A percentile compares a stretch with the other conserved stretches of the same genome.
Conservation (phyloP, 2,888 invertebrate genomes). For the Aquatica leii region DNA sequence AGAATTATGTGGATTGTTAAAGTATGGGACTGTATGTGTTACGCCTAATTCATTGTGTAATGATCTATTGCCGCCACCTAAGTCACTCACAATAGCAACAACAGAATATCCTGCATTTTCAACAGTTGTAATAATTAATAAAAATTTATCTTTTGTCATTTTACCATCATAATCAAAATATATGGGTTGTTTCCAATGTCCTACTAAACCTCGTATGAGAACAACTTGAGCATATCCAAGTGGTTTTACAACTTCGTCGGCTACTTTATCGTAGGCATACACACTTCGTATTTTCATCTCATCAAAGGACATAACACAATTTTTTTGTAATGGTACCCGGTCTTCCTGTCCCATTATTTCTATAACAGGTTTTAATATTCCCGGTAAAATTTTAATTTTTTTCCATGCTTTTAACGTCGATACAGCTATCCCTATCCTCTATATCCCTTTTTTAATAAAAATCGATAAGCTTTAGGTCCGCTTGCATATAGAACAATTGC, state of each 20-base stretch:
- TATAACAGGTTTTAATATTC: constrained; percentile 19
- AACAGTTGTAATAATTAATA: constrained; percentile 34
- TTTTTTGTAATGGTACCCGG: constrained; percentile 22
- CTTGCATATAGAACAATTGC: constrained; percentile 36
- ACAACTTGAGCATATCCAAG: constrained; percentile 37
- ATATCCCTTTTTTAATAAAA: constrained; percentile 38
- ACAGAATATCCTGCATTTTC: constrained; percentile 42
- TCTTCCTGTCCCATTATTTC: constrained; percentile 20
- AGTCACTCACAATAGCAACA: constrained; percentile 43
- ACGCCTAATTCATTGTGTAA: constrained; percentile 35
- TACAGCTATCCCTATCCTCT: constrained; percentile 36
- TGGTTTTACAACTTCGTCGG: constrained; percentile 39
- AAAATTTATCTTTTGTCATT: constrained; percentile 37
- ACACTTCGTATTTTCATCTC: constrained; percentile 42
- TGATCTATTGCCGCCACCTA: constrained; percentile 39
- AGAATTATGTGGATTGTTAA: constrained; percentile 34
- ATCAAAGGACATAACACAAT: constrained; percentile 43
- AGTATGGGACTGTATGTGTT: constrained; percentile 19
- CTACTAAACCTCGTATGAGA: constrained; percentile 35
- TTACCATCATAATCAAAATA: constrained; percentile 43
- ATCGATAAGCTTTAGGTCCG: constrained; percentile 35
- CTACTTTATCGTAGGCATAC: constrained; percentile 40
- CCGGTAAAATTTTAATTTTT: constrained; percentile 36
- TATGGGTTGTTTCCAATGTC: constrained; percentile 41
- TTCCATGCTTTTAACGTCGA: constrained; percentile 36